Conservation (phyloP, 1,140 invertebrate species). For the Drosophila varians region DNA sequence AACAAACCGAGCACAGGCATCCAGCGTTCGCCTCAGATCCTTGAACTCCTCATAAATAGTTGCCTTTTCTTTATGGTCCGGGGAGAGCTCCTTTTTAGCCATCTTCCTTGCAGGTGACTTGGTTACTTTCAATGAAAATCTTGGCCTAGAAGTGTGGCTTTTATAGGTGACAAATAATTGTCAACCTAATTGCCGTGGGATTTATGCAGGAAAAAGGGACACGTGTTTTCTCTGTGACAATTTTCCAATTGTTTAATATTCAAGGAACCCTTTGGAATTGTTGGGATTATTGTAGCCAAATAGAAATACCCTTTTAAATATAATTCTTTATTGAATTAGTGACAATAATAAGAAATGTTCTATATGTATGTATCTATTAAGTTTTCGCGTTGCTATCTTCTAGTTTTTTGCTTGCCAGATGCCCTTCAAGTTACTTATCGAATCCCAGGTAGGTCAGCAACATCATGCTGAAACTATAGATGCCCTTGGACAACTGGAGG, state of each 20-base stretch:
- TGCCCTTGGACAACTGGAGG: conserved; percentile 58
- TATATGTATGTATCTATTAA: no score
- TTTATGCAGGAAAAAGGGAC: not conserved
- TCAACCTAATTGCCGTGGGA: not conserved
- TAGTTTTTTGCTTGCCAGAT: not conserved
- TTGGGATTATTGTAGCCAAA: not conserved
- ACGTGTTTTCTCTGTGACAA: not conserved
- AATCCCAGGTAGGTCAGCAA: conserved; percentile 49
- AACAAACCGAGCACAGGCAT: not conserved
- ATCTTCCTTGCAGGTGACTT: not conserved
- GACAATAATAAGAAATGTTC: no score
- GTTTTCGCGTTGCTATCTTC: no score
- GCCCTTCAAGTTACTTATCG: conserved; percentile 7
- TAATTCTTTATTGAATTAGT: not conserved
- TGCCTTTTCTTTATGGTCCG: not conserved
- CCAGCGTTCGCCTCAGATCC: not conserved
- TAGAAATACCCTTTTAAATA: not conserved
- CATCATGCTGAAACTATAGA: conserved; percentile 73
- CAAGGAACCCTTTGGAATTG: not conserved
- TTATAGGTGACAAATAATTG: not conserved
- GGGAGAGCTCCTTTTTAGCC: not conserved
- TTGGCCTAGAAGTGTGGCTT: not conserved
- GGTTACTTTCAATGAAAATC: not conserved
- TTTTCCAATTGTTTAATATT: not conserved
- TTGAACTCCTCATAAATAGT: not conserved